Evolutionary conservation across 2,888 invertebrate species (phyloP).

Genomic region (Vandiemenella viatica): DNA sequence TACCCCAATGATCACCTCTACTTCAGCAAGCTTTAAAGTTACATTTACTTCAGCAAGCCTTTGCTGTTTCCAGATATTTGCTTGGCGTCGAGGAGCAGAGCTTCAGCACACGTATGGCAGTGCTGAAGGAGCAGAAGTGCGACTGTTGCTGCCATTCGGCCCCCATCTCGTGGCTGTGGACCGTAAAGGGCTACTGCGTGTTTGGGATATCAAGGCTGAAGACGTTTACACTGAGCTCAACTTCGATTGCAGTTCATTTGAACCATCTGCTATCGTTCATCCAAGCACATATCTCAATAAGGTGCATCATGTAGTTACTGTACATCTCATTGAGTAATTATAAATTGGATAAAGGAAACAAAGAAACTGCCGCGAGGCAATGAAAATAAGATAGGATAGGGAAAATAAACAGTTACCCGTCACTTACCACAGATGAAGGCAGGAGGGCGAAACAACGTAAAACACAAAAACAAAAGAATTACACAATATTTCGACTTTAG

Average conservation of each 20-base stretch:
- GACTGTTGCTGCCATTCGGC: slow-evolving; percentile 69
- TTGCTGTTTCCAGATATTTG: slow-evolving; percentile 41
- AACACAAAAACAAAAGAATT: no score
- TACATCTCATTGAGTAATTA: no score
- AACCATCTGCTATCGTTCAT: slow-evolving; percentile 71
- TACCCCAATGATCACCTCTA: no score
- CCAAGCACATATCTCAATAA: slow-evolving; percentile 93
- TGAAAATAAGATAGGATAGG: no score
- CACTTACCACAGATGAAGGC: no score
- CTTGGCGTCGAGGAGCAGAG: slow-evolving; percentile 78
- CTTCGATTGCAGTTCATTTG: slow-evolving; percentile 53
- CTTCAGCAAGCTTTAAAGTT: no score
- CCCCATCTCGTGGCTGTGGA: slow-evolving; percentile 77
- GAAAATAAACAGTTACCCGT: no score
- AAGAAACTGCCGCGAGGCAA: no score
- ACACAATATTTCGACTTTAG: no score
- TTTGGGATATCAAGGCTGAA: slow-evolving; percentile 74
- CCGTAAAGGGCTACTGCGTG: slow-evolving; percentile 53
- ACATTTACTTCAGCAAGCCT: no score
- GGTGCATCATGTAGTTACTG: slow-evolving; percentile 14
- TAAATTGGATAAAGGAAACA: no score
- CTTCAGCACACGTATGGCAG: slow-evolving; percentile 57
- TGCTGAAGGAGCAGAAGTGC: slow-evolving; percentile 59
- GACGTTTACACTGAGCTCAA: slow-evolving; percentile 49
- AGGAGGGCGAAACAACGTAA: no score